These are phyloP conservation scores for Ligdia adustata DNA, from an alignment of 2,888 invertebrate species.

Conservation along the genomic window DNA sequence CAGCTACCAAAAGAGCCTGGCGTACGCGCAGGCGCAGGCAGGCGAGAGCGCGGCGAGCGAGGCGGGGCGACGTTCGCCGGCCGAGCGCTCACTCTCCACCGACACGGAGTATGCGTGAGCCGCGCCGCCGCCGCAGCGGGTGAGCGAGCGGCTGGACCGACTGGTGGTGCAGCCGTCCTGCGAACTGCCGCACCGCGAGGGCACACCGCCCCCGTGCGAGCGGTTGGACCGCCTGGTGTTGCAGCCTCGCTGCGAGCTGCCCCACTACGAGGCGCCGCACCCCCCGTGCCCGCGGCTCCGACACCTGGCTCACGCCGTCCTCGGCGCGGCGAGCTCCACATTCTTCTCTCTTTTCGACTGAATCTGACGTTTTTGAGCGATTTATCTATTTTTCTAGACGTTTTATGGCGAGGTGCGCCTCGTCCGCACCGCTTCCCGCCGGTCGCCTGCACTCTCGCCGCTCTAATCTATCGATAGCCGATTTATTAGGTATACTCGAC, in stretches of 20 bases:
- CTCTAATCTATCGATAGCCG: slow-evolving; percentile 82
- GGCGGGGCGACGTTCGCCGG: slow-evolving; percentile 75
- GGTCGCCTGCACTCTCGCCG: slow-evolving; percentile 82
- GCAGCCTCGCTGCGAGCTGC: too few relatives aligned
- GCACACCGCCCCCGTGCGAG: too few relatives aligned
- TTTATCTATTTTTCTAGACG: slow-evolving; percentile 84
- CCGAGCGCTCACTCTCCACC: slow-evolving; percentile 86
- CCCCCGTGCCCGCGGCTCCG: slow-evolving; percentile 4
- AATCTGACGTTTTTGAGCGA: slow-evolving; percentile 83
- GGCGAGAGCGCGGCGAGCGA: slow-evolving; percentile 73
- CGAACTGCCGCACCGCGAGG: too few relatives aligned
- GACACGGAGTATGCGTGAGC: slow-evolving; percentile 90
- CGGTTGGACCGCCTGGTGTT: too few relatives aligned
- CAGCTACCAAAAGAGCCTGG: slow-evolving; percentile 92
- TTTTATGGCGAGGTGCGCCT: slow-evolving; percentile 82
- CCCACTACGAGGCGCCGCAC: too few relatives aligned
- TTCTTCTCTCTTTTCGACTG: slow-evolving; percentile 80
- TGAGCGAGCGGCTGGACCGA: too few relatives aligned
- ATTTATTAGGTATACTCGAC: slow-evolving; percentile 76
- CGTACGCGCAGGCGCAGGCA: slow-evolving; percentile 87
- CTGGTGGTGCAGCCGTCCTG: too few relatives aligned
- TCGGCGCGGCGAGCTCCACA: slow-evolving; percentile 52
- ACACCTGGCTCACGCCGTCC: slow-evolving; percentile 22
- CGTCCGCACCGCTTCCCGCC: slow-evolving; percentile 81
- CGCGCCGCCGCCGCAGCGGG: slow-evolving; percentile 37